phyloP scores from a whole-genome alignment of 2,888 invertebrate species.

The Anagyrus pseudococci region DNA sequence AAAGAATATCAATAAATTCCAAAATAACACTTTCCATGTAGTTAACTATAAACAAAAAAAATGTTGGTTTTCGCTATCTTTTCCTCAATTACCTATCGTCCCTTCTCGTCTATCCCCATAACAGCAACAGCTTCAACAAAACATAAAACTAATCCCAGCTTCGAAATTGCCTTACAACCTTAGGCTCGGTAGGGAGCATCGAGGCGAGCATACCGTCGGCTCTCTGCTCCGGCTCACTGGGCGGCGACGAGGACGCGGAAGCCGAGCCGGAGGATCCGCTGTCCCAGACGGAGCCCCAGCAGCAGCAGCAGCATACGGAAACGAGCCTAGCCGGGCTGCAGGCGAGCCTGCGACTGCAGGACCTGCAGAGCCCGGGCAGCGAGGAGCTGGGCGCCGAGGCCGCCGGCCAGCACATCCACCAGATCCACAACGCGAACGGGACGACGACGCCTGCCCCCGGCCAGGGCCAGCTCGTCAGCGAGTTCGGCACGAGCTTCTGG shows the following conservation, averaged over 20 bases:
- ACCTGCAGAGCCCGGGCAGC: conserved; percentile 54
- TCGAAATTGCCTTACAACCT: conserved; percentile 4
- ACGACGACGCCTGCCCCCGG: neutral
- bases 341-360: conserved; percentile 55
- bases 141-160: too few species aligned
- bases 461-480: conserved; percentile 51
- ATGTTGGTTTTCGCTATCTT: too few species aligned
- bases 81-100: too few species aligned
- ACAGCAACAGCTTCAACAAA: too few species aligned
- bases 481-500: conserved; percentile 67
- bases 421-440: neutral
- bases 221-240: conserved; percentile 55
- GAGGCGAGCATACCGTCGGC: conserved; percentile 59
- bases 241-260: conserved; percentile 43
- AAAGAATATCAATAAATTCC: too few species aligned
- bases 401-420: conserved; percentile 6
- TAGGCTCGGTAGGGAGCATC: conserved; percentile 59
- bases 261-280: conserved; percentile 13
- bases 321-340: conserved; percentile 41
- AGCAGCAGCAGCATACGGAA: conserved; percentile 18
- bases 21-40: too few species aligned
- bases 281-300: conserved; percentile 15
- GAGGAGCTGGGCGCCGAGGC: conserved; percentile 40
- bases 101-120: too few species aligned
- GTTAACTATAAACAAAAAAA: too few species aligned